Evolutionary conservation across 1,140 invertebrate genomes (phyloP), one percentile per base, ranked within the genome.

Genomic region (Lamellibrachia luymesi): DNA sequence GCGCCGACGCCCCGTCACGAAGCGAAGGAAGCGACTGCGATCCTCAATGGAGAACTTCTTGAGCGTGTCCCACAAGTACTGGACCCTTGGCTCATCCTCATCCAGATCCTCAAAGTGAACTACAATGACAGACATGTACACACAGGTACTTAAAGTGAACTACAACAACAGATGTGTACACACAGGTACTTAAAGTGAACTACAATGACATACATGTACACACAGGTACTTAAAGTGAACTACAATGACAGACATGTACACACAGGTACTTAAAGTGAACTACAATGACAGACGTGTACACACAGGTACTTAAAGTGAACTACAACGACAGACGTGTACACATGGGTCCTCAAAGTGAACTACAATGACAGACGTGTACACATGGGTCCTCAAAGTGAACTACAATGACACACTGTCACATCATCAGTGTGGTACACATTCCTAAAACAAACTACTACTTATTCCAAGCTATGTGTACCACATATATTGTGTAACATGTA

Each of bases 31-130:
- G 93, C 95, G 94, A 94, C 96, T 96, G 90, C 96, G 93, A 93
- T 96, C 96, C 93, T 96, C 96, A 93, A 95, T 96, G 4, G 95
- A 96, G 93, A 96, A 96, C 64, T 95, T 95, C 92, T 94, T 95
- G 89, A 96, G 93, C 0, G 96, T 95, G 94, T 95, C 94, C 96
- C 96, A 96, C 93, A 96, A 94, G 64, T 95, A 95, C 93, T 96
- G 95, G 10, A 96, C 95, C 93, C 95, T 94, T 6, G 94, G 94
- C 93, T 96, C 95, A 49, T 94, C 94, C 89, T 95, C 95, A 64
- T 96, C 96, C 13, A 96, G 92, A 91, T 96, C 96, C 93, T 96
- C 95, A 94, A 96, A 96, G 93, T 96, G 96, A 38, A 95, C 96
- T 96, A 94, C 5, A 92, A 52, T 4, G 17, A 92, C 92, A 92